Conservation (phyloP, 1,140 invertebrate genomes). For the Meloidogyne hapla region DNA sequence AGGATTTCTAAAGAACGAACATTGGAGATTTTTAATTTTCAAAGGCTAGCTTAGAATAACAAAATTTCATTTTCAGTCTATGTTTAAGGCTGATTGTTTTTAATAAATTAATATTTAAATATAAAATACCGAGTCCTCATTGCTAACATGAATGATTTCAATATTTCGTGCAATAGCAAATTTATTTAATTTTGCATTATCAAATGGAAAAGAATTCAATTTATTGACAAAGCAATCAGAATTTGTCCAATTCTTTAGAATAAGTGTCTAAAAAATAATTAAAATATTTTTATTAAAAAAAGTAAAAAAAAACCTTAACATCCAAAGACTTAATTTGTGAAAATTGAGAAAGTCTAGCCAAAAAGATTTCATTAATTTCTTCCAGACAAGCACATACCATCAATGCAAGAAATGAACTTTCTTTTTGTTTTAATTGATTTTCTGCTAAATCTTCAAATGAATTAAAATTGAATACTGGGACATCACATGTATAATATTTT, state of each 20-base stretch:
- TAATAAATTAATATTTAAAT: too few relatives aligned
- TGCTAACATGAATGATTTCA: conserved; percentile 13
- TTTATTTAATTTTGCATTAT: background rate
- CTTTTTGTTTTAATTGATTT: background rate
- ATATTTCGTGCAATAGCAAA: conserved; percentile 8
- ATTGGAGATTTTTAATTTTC: too few relatives aligned
- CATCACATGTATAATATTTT: conserved; percentile 31
- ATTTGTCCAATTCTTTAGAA: background rate
- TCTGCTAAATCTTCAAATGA: background rate
- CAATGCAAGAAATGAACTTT: background rate
- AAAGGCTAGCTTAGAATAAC: too few relatives aligned
- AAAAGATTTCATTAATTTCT: conserved; percentile 16
- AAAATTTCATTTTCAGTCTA: too few relatives aligned
- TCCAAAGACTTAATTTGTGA: conserved; percentile 7
- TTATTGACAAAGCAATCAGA: background rate
- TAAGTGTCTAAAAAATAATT: conserved; percentile 18
- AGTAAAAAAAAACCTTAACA: conserved; percentile 12
- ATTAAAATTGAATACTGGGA: conserved; percentile 6
- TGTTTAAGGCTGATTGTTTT: too few relatives aligned
- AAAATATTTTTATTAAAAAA: too few relatives aligned
- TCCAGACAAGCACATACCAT: conserved; percentile 14
- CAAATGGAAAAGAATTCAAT: background rate
- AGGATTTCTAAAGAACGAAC: too few relatives aligned
- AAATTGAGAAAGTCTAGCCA: conserved; percentile 10
- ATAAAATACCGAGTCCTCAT: background rate